Conservation (phyloP, 2,888 invertebrate genomes). For the Ormyrus rosae region DNA sequence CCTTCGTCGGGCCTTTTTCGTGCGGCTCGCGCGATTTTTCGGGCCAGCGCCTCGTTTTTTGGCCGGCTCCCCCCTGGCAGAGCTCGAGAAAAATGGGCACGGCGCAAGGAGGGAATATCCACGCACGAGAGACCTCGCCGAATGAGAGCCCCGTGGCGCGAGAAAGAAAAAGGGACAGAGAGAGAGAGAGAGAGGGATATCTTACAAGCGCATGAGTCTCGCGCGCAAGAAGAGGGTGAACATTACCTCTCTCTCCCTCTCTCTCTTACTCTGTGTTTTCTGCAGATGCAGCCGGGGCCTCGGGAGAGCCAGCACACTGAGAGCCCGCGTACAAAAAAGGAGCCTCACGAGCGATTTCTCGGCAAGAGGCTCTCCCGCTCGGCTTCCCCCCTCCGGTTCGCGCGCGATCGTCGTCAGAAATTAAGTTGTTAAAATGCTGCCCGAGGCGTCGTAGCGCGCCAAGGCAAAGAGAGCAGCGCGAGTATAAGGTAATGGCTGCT, state of each 20-base stretch:
- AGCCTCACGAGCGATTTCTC: neutral
- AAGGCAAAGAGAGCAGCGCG: slow-evolving; percentile 23
- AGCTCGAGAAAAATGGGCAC: neutral
- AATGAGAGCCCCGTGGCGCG: neutral
- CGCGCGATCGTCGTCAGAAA: slow-evolving; percentile 67
- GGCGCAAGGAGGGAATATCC: no score
- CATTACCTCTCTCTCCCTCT: slow-evolving; percentile 6
- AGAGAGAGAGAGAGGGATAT: slow-evolving; percentile 4
- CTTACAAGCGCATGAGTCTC: slow-evolving; percentile 15
- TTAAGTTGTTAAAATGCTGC: slow-evolving; percentile 71
- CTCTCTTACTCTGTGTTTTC: slow-evolving; percentile 2
- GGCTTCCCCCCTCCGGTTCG: neutral
- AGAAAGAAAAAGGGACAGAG: neutral
- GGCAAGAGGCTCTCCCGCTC: neutral
- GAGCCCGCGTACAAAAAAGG: neutral
- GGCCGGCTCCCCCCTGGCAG: neutral
- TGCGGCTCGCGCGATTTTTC: slow-evolving; percentile 30
- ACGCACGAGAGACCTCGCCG: neutral
- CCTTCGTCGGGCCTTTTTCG: neutral
- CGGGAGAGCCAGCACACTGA: neutral
- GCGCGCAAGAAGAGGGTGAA: neutral
- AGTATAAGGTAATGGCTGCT: slow-evolving; percentile 51
- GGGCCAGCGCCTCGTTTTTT: slow-evolving; percentile 10
- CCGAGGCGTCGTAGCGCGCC: slow-evolving; percentile 63
- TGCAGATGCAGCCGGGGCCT: neutral